Evolutionary conservation across 2,113 vertebrate genomes (phyloP), one percentile per base, ranked within the genome.

Genomic region (Urocolius indicus): DNA sequence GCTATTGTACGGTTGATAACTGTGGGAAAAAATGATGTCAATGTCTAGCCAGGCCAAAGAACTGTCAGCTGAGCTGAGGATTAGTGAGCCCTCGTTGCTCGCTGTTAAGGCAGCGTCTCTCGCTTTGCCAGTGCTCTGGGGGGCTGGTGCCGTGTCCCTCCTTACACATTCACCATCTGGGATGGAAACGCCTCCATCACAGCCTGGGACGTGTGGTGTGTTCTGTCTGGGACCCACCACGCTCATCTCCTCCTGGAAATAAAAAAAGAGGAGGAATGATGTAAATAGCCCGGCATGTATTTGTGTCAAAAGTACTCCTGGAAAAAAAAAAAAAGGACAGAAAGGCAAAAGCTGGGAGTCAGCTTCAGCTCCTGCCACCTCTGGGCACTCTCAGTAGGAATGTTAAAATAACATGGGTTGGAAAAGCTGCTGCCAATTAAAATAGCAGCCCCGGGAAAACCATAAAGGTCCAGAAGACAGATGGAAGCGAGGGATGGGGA

Each of bases 1-100:
- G 38, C 94, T 83, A 14, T 55, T n/a, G 13, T 43, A 5, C 7
- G 41, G 82, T 8, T 90, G 95, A 90, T 89, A 84, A 81, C 81
- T 74, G 38, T 57, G 75, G 87, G 87, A 89, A 86, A 90, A 92
- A 78, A 59, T 62, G 48, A 91, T 87, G 82, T 89, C 94, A 79
- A 55, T 48, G 91, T 29, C 62, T 67, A 23, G 76, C n/a, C 58
- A 46, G 85, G 95, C 95, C 91, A 81, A 72, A 23, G 87, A 77
- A 20, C 91, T 87, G 91, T 90, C 58, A 32, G 66, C 36, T 38
- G 85, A 38, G 79, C 45, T 8, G 91, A 68, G 96, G 94, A 91
- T 94, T 82, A 94, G 91, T 3, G 86, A 93, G 84, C 66, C 65
- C 69, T 72, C 32, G 1, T 32, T 72, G 92, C 94, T 83, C 5